Base-by-base conservation (phyloP, 2,888 invertebrate genomes). In the Drosophila koepferae region DNA sequence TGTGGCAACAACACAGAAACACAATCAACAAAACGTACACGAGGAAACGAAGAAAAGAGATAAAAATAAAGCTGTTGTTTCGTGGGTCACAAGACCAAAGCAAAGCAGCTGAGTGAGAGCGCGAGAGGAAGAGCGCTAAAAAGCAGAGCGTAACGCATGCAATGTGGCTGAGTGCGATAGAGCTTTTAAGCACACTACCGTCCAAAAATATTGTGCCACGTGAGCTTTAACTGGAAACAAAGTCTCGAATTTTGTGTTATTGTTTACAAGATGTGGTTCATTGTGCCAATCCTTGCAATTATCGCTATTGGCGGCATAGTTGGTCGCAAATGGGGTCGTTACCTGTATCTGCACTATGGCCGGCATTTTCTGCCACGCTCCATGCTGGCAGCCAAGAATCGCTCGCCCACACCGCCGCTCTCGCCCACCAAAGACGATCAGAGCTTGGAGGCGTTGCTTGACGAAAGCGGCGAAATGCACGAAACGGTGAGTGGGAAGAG, bases 391-490 rank as follows among this genome's bases (percentile, higher is more conserved):
- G 74, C 76, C 5, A 92, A 92, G 72, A 93, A 91, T 81, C 92
- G 92, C 43, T 89, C 93, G 6, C 86, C 92, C 43, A 93, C 93
- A 7, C 93, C 93, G 2, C 92, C 93, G n/a, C 80, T 91, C 44
- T 87, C 91, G 38, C 90, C 92, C 16, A 81, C 86, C 31, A 91
- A 90, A 73, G 91, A 92, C 71, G 91, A 90, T 82, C 91, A 92
- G 72, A 92, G 86, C 74, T 81, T 93, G 58, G 93, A 93, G 80
- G 87, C 91, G 18, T 79, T 91, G 69, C 86, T 92, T 44, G 93
- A 92, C 73, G 91, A 91, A 73, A 90, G 92, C 76, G 87, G 91
- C 5, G 92, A 93, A 86, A 92, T 92, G 91, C 90, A 92, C 54
- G 92, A 91, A 82, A 93, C 93, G 92, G 93, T 93, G 86, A 92